These are phyloP conservation scores for Nebria ingens DNA, from an alignment of 1,140 invertebrate species.

Conservation along the genomic window DNA sequence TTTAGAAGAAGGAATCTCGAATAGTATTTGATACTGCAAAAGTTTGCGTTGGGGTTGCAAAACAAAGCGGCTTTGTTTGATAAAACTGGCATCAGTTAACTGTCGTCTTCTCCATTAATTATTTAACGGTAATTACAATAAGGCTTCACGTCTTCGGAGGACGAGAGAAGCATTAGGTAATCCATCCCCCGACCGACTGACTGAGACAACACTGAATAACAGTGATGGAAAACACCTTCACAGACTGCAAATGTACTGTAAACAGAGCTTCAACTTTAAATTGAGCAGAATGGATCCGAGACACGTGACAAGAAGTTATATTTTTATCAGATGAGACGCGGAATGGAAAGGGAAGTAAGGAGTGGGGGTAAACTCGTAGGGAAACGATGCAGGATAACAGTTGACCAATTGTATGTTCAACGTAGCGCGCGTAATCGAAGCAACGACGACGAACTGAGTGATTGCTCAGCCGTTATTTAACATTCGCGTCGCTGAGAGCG, in stretches of 20 bases:
- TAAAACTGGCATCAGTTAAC: too few species aligned
- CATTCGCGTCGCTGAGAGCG: constrained; percentile 27
- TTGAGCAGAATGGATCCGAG: constrained; percentile 28
- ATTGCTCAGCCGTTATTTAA: constrained; percentile 28
- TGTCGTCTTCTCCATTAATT: constrained; percentile 3
- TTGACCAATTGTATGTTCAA: constrained; percentile 11
- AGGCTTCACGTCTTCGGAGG: neutral
- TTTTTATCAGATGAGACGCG: constrained; percentile 22
- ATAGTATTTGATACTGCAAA: too few species aligned
- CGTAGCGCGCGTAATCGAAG: constrained; percentile 10
- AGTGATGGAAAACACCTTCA: constrained; percentile 12
- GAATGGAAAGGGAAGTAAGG: neutral
- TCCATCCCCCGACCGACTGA: constrained; percentile 10
- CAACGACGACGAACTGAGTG: constrained; percentile 15
- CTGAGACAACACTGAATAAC: constrained; percentile 11
- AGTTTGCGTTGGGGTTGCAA: too few species aligned
- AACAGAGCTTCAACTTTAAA: constrained; percentile 28
- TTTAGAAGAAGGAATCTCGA: too few species aligned
- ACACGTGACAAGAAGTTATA: constrained; percentile 30
- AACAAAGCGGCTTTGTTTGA: too few species aligned
- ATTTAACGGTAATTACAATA: constrained; percentile 11
- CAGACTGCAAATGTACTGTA: constrained; percentile 26
- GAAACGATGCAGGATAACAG: too few species aligned
- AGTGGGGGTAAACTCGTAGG: neutral
- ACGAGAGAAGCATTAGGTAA: too few species aligned